A percentile compares a stretch with the other conserved stretches of the same genome.
Conservation (phyloP, 2,888 invertebrate genomes). For the Amiota mariae region DNA sequence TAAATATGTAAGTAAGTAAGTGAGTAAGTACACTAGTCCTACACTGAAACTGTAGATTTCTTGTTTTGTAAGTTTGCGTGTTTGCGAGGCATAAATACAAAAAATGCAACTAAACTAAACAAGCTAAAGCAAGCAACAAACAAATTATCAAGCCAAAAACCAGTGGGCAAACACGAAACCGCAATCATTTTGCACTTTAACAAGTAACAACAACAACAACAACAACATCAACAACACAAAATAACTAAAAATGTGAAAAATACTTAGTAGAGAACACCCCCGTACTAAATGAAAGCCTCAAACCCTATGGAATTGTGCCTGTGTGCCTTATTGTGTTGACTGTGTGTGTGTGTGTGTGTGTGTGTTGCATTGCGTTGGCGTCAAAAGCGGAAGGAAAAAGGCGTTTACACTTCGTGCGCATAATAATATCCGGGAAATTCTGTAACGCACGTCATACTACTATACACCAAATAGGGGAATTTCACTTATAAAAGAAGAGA, state of each 20-base stretch:
- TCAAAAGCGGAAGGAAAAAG: conserved; percentile 63
- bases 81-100: conserved; percentile 52
- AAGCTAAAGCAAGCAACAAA: conserved; percentile 8
- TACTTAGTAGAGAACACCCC: background rate
- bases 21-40: conserved; percentile 16
- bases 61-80: conserved; percentile 53
- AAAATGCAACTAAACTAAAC: background rate
- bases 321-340: background rate
- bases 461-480: background rate
- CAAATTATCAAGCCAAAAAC: background rate
- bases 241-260: background rate
- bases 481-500: conserved; percentile 4
- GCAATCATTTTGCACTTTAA: conserved; percentile 67
- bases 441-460: conserved; percentile 20
- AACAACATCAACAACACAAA: conserved; percentile 19
- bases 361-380: conserved; percentile 47
- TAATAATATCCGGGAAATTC: conserved; percentile 66
- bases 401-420: conserved; percentile 51
- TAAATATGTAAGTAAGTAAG: conserved; percentile 14
- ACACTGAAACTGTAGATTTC: conserved; percentile 22
- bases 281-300: no score
- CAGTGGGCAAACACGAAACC: conserved; percentile 47
- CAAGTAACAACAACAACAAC: conserved; percentile 34
- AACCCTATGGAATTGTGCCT: no score
- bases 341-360: background rate